These are phyloP conservation scores for Taurulus bubalis DNA, from an alignment of 2,113 vertebrate species.

Conservation along the genomic window DNA sequence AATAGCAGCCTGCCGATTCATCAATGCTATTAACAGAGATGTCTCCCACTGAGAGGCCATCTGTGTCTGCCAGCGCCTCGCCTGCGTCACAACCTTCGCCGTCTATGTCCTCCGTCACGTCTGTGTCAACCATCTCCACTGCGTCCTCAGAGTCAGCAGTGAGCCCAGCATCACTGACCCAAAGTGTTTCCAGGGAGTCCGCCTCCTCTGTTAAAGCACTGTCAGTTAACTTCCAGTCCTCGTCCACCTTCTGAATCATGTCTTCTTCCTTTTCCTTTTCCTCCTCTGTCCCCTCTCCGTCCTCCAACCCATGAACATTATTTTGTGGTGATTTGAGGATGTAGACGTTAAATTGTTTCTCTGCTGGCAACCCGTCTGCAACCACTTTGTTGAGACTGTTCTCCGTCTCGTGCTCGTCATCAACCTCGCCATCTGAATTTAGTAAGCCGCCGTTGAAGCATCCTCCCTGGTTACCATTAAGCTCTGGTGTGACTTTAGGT, in stretches of 20 bases:
- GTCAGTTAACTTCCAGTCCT: conserved; percentile 69
- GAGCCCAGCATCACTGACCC: conserved; percentile 64
- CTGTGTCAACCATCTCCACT: conserved; percentile 63
- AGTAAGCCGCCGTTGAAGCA: conserved; percentile 81
- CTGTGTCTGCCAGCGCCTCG: conserved; percentile 77
- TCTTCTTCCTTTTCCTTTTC: conserved; percentile 49
- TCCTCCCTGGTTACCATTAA: conserved; percentile 81
- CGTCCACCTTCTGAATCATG: conserved; percentile 57
- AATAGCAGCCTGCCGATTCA: conserved; percentile 37
- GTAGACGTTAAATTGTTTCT: conserved; percentile 52
- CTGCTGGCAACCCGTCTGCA: conserved; percentile 45
- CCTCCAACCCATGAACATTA: conserved; percentile 49
- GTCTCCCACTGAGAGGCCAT: conserved; percentile 74
- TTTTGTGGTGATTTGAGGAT: conserved; percentile 31
- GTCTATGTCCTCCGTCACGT: conserved; percentile 66
- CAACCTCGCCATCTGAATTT: conserved; percentile 69
- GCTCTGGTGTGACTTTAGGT: conserved; percentile 85
- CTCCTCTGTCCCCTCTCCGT: conserved; percentile 36
- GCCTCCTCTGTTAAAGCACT: conserved; percentile 65
- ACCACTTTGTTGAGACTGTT: conserved; percentile 44
- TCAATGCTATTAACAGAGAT: conserved; percentile 69
- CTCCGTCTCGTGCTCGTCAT: conserved; percentile 73
- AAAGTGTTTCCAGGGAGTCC: conserved; percentile 71
- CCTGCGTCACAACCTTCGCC: conserved; percentile 73
- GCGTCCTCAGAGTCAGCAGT: conserved; percentile 57